Evolutionary conservation across 2,113 vertebrate species (phyloP), one percentile per base, ranked within the genome.

Genomic region (Pygoscelis adeliae): DNA sequence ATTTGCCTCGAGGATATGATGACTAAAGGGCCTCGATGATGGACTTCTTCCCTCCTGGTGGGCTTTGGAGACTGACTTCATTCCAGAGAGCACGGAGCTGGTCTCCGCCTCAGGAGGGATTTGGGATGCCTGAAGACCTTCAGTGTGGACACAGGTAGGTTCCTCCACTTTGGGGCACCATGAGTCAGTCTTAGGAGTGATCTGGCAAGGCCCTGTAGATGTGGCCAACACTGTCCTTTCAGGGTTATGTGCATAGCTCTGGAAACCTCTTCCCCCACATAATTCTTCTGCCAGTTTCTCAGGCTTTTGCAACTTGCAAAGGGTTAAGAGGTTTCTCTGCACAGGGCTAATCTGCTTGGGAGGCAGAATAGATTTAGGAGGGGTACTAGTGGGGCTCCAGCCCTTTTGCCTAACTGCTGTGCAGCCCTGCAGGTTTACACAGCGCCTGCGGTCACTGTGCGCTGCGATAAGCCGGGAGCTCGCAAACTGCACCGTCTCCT

Each of bases 11-110:
- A 91, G 49, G 34, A 56, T 69, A 21, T 20, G 47, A 50, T 76
- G 27, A 36, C 34, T 58, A 0, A 0, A 38, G 14, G 25, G n/a
- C 17, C 32, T 79, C 6, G 1, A 2, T 46, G 36, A 32, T 67
- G 20, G 38, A 50, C 32, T 10, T 6, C 29, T 95, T 87, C 13
- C 49, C 30, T 77, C 29, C 26, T 26, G 29, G 49, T 42, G 15
- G 11, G 12, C 17, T 91, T 56, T 65, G 77, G 49, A 81, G 11
- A 11, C 15, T 47, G 36, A n/a, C 12, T 10, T 63, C 6, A 26
- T 25, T 34, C 23, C 40, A 53, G 49, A 77, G 36, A 65, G 29
- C 40, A 23, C 40, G 56, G 58, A 89, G 18, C 46, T 92, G 29
- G 22, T 62, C 10, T 94, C 42, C 0, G 0, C 40, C 20, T 61